These are phyloP conservation scores for Pogonomyrmex barbatus DNA, from an alignment of 1,140 invertebrate genomes.

Conservation along the genomic window DNA sequence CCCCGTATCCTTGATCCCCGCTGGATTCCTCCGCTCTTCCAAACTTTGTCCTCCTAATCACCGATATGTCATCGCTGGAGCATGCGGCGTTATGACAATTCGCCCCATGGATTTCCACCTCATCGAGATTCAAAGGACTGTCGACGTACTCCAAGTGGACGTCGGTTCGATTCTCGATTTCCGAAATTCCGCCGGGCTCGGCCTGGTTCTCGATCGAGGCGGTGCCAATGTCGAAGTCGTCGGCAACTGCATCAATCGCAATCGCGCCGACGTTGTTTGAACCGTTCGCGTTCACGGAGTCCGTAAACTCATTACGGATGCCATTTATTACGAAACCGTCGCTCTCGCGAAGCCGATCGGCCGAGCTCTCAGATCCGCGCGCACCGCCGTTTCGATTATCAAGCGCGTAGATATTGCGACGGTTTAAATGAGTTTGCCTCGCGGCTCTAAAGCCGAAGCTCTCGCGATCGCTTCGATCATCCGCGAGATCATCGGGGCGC, in stretches of 20 bases:
- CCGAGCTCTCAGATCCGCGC: not conserved
- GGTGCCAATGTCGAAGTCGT: not conserved
- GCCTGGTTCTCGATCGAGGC: not conserved
- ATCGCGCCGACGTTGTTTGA: conserved; percentile 14
- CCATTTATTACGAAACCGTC: conserved; percentile 28
- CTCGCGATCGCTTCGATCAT: not conserved
- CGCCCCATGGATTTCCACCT: not conserved
- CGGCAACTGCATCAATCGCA: conserved; percentile 8
- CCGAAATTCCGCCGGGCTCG: conserved; percentile 25
- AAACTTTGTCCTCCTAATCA: conserved; percentile 31
- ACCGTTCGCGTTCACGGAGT: not conserved
- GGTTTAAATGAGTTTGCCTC: conserved; percentile 37
- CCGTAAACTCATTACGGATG: conserved; percentile 30
- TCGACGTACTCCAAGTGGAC: conserved; percentile 5
- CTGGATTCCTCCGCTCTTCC: not conserved
- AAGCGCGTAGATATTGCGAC: conserved; percentile 10
- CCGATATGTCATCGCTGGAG: not conserved
- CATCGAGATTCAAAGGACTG: not conserved
- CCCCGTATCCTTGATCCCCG: not conserved
- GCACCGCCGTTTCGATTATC: conserved; percentile 10
- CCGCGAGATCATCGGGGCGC: too few species aligned
- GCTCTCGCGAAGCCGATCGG: not conserved
- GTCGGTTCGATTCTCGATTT: conserved; percentile 14
- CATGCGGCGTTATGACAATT: conserved; percentile 29
- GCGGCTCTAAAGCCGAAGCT: not conserved